Evolutionary conservation across 2,797 vertebrate genomes (phyloP).

Genomic region (Sciurus vulgaris): DNA sequence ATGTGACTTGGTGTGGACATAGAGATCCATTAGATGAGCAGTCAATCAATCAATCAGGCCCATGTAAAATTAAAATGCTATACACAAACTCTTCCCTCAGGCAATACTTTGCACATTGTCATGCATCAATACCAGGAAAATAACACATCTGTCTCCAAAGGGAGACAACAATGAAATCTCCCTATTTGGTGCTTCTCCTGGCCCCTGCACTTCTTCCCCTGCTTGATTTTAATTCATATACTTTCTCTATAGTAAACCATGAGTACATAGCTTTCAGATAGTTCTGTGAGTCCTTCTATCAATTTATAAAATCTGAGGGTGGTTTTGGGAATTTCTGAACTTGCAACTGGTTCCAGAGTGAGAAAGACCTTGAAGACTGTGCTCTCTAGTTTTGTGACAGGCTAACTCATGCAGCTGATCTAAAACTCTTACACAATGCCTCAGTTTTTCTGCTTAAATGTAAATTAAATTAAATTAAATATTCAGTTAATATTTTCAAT

Average conservation of each 20-base stretch:
- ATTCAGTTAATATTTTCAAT: neutral
- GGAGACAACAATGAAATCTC: neutral
- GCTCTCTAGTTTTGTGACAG: neutral
- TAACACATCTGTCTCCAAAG: neutral
- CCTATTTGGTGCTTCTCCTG: neutral
- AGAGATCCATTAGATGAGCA: neutral
- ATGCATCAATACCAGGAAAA: neutral
- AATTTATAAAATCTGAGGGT: constrained; percentile 1
- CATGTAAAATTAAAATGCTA: neutral
- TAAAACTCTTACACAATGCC: neutral
- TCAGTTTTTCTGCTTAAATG: constrained; percentile 1
- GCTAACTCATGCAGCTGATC: neutral
- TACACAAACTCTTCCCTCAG: neutral
- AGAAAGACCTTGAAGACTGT: neutral
- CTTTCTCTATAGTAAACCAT: constrained; percentile 34
- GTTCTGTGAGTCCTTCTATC: neutral
- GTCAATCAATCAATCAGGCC: neutral
- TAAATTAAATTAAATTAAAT: constrained; percentile 24
- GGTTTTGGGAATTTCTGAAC: neutral
- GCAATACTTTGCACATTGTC: neutral
- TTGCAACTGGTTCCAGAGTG: neutral
- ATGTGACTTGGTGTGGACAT: neutral
- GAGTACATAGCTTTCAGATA: neutral
- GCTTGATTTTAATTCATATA: constrained; percentile 12
- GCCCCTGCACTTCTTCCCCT: neutral